phyloP scores from a whole-genome alignment of 37 sponge, comb jelly and placozoan species.

The Ephydatia muelleri region DNA sequence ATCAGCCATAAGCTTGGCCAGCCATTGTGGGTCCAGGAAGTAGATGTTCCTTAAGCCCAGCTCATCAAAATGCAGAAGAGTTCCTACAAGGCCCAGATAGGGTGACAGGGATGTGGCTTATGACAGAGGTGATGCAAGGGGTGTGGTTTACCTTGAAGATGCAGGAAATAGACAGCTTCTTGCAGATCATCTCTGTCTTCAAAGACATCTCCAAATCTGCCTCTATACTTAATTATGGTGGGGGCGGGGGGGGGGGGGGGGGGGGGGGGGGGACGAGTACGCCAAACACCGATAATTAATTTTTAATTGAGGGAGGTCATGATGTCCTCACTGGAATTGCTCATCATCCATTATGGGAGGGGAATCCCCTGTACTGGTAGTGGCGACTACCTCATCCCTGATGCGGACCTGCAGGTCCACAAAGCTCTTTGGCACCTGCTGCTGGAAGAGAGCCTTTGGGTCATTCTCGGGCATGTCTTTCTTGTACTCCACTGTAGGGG shows the following conservation, averaged over 20 bases:
- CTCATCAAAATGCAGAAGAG: slow-evolving; percentile 85
- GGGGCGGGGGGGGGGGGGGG: no score
- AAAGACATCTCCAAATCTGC: slow-evolving; percentile 35
- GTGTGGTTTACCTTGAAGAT: slow-evolving; percentile 66
- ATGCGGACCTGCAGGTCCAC: slow-evolving; percentile 56
- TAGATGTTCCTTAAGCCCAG: slow-evolving; percentile 68
- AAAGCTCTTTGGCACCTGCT: slow-evolving; percentile 64
- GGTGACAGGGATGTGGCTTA: neutral
- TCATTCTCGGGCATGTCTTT: slow-evolving; percentile 28
- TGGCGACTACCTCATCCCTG: slow-evolving; percentile 19
- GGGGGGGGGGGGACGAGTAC: neutral
- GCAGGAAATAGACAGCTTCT: slow-evolving; percentile 77
- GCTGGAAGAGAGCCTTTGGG: slow-evolving; percentile 64
- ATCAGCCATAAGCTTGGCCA: slow-evolving; percentile 81
- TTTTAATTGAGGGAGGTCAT: neutral
- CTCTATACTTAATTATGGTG: neutral
- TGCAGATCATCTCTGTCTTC: slow-evolving; percentile 78
- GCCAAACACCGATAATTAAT: neutral
- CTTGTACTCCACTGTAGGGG: slow-evolving; percentile 60
- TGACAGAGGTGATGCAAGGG: neutral
- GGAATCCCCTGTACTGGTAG: neutral
- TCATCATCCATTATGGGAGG: slow-evolving; percentile 59
- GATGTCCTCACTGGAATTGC: slow-evolving; percentile 4
- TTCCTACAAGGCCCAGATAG: slow-evolving; percentile 39
- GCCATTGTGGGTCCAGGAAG: slow-evolving; percentile 95